These are phyloP conservation scores for Gnatocerus cornutus DNA, from an alignment of 2,888 invertebrate species.

Conservation along the genomic window DNA sequence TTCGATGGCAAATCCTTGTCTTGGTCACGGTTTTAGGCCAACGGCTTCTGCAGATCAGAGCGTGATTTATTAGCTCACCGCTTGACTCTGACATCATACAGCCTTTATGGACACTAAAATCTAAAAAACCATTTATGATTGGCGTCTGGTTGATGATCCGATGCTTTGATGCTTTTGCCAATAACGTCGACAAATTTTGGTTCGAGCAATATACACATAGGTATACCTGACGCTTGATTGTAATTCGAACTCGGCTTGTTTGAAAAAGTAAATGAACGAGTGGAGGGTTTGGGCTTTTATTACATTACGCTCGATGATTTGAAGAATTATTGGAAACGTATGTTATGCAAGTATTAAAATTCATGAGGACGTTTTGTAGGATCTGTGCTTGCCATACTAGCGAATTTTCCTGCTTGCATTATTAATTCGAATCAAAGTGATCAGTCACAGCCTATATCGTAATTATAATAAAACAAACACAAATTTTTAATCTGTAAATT, in stretches of 20 bases:
- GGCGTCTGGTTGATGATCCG: constrained; percentile 62
- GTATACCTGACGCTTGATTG: constrained; percentile 37
- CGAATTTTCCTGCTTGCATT: not conserved
- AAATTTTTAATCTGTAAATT: no score
- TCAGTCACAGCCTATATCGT: no score
- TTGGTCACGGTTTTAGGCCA: constrained; percentile 48
- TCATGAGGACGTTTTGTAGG: constrained; percentile 23
- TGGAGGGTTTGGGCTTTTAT: constrained; percentile 45
- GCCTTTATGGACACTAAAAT: constrained; percentile 64
- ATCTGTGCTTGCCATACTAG: constrained; percentile 1
- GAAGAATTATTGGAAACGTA: constrained; percentile 47
- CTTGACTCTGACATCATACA: constrained; percentile 65
- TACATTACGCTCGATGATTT: constrained; percentile 43
- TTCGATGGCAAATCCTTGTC: constrained; percentile 49
- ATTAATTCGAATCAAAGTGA: not conserved
- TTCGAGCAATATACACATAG: constrained; percentile 33
- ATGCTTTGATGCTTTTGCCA: constrained; percentile 39
- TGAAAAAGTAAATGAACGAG: constrained; percentile 44
- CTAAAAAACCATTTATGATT: constrained; percentile 63
- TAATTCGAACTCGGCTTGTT: constrained; percentile 47
- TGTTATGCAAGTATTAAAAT: constrained; percentile 39
- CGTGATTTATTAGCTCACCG: constrained; percentile 60
- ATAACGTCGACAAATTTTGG: constrained; percentile 37
- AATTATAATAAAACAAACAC: not conserved
- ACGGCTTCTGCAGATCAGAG: constrained; percentile 46